These are phyloP conservation scores for Ooceraea biroi DNA, from an alignment of 1,140 invertebrate genomes.

Conservation along the genomic window DNA sequence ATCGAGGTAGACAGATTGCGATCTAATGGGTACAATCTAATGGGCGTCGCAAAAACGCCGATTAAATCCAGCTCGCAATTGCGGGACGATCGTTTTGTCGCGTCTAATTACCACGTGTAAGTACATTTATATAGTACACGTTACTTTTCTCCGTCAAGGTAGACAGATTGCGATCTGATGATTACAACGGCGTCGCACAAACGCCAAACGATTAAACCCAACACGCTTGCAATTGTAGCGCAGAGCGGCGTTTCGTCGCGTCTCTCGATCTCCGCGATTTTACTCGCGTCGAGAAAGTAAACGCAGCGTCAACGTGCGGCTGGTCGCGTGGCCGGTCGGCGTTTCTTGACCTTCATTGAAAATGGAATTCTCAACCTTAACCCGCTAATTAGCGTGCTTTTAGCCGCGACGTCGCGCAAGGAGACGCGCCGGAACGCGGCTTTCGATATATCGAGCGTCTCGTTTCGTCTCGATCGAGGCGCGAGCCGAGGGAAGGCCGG, in stretches of 20 bases:
- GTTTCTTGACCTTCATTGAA: slow-evolving; percentile 67
- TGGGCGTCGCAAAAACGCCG: no score
- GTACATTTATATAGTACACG: no score
- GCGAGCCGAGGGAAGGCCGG: slow-evolving; percentile 50
- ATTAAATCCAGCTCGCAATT: no score
- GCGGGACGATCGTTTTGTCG: no score
- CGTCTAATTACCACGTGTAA: no score
- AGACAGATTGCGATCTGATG: slow-evolving; percentile 23
- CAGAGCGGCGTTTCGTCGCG: no score
- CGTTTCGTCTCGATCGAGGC: background rate
- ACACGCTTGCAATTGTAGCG: no score
- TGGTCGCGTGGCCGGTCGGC: slow-evolving; percentile 2
- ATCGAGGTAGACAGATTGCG: background rate
- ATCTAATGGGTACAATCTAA: no score
- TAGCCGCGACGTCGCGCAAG: slow-evolving; percentile 67
- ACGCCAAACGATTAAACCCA: no score
- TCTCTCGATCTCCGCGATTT: background rate
- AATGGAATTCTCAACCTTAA: slow-evolving; percentile 71
- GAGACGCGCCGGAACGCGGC: slow-evolving; percentile 39
- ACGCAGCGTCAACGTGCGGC: slow-evolving; percentile 30
- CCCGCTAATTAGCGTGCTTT: slow-evolving; percentile 72
- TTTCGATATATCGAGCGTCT: slow-evolving; percentile 63
- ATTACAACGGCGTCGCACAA: no score
- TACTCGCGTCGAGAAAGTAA: slow-evolving; percentile 9
- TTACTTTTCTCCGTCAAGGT: no score